A percentile compares a stretch with the other conserved stretches of the same genome.
Evolutionary conservation across 2,797 vertebrate species (phyloP).

Genomic region (Lithobates sylvaticus): DNA sequence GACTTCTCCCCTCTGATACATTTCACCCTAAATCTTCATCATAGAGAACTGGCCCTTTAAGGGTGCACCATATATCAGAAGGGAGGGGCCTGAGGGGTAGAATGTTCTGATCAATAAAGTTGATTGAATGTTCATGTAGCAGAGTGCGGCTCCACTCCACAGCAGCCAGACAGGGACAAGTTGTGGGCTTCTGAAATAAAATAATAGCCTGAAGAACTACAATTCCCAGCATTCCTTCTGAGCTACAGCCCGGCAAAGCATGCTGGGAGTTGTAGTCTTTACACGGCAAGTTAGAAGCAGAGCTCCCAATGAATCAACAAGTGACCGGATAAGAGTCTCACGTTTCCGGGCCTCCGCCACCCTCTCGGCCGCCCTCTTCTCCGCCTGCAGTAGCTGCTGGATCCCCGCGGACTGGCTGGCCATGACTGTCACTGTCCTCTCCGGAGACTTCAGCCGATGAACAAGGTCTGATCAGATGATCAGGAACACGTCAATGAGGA

Average conservation of each 20-base stretch:
- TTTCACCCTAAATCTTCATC: no score
- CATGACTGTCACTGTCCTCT: slow-evolving; percentile 73
- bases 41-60: neutral
- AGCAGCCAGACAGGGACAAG: no score
- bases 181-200: neutral
- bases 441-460: neutral
- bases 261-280: slow-evolving; percentile 1
- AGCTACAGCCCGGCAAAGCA: neutral
- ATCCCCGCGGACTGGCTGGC: slow-evolving; percentile 95
- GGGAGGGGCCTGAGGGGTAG: no score
- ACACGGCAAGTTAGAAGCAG: no score
- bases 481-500: slow-evolving; percentile 11
- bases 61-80: neutral
- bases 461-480: slow-evolving; percentile 33
- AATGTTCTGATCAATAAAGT: no score
- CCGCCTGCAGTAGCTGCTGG: slow-evolving; percentile 95
- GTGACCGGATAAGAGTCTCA: slow-evolving; percentile 74
- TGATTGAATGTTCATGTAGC: no score
- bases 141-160: no score
- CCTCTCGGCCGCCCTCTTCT: slow-evolving; percentile 95
- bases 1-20: neutral
- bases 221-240: neutral
- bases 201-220: neutral
- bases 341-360: slow-evolving; percentile 94
- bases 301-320: neutral